Percentiles rank a stretch among this genome's conserved stretches.
Conservation (phyloP, 2,888 invertebrate species). For the Venusia cambrica region DNA sequence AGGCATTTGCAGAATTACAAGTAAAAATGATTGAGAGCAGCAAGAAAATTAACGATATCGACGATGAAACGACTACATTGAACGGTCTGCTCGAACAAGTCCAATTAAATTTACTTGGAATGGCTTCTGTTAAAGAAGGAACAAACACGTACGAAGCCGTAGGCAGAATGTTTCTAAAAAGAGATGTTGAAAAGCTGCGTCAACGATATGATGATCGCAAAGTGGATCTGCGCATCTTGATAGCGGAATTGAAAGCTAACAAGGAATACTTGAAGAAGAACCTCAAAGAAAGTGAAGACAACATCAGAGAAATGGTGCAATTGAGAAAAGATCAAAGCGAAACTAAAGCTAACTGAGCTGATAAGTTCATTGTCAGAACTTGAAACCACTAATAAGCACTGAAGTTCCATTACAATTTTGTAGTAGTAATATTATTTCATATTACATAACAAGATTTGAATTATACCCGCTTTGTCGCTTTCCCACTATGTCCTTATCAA, state of each 20-base stretch:
- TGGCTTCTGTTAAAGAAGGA: constrained; percentile 80
- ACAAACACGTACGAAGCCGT: constrained; percentile 90
- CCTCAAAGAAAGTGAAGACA: constrained; percentile 82
- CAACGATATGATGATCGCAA: constrained; percentile 82
- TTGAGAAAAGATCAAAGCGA: constrained; percentile 28
- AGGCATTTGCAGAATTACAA: constrained; percentile 91
- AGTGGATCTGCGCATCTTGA: constrained; percentile 81
- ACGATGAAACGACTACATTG: constrained; percentile 87
- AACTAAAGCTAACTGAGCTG: constrained; percentile 16
- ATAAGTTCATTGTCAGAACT: too few relatives aligned
- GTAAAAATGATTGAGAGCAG: constrained; percentile 90
- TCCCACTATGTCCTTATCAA: too few relatives aligned
- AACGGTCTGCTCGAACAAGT: constrained; percentile 86
- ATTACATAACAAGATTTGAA: too few relatives aligned
- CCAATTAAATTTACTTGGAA: constrained; percentile 85
- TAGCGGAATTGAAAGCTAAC: constrained; percentile 86
- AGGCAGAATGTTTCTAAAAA: constrained; percentile 91
- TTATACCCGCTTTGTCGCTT: too few relatives aligned
- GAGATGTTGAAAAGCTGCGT: constrained; percentile 84
- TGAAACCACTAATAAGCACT: too few relatives aligned
- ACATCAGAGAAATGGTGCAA: constrained; percentile 32
- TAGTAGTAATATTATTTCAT: too few relatives aligned
- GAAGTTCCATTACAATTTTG: too few relatives aligned
- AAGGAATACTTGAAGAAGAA: constrained; percentile 90
- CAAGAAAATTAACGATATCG: constrained; percentile 89